Conservation (phyloP, 1,140 invertebrate species). For the Zaprionus inermis region DNA sequence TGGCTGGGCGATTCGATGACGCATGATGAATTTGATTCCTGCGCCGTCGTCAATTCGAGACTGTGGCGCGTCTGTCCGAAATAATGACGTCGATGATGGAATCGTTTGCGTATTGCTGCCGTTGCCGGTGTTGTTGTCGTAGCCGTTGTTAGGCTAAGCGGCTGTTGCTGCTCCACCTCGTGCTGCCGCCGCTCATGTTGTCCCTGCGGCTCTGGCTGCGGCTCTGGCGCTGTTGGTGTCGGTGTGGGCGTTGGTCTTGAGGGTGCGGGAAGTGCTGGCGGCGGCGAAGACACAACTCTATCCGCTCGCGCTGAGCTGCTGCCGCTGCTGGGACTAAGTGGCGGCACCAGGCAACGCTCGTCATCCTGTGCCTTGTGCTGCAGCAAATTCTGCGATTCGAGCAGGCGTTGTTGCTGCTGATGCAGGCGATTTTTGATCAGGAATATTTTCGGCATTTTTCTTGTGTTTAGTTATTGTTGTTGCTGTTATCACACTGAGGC, state of each 20-base stretch:
- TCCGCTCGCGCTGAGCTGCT: slow-evolving; percentile 4
- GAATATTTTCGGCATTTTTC: slow-evolving; percentile 96
- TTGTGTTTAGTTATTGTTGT: slow-evolving; percentile 29
- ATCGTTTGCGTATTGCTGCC: slow-evolving; percentile 63
- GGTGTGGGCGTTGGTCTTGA: slow-evolving; percentile 24
- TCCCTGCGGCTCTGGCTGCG: slow-evolving; percentile 81
- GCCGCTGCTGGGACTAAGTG: slow-evolving; percentile 72
- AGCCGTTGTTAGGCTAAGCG: slow-evolving; percentile 55
- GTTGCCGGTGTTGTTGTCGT: slow-evolving; percentile 5
- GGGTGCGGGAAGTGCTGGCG: slow-evolving; percentile 7
- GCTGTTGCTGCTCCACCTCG: slow-evolving; percentile 62
- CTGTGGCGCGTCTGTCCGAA: slow-evolving; percentile 74
- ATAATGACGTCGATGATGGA: slow-evolving; percentile 80
- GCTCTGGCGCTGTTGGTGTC: slow-evolving; percentile 47
- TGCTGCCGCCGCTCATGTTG: slow-evolving; percentile 35
- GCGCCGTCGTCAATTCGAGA: slow-evolving; percentile 39
- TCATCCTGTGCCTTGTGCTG: slow-evolving; percentile 85
- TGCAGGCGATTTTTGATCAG: slow-evolving; percentile 94
- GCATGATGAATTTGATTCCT: slow-evolving; percentile 20
- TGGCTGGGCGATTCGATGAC: slow-evolving; percentile 25
- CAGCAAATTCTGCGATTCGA: slow-evolving; percentile 90
- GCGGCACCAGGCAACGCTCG: slow-evolving; percentile 76
- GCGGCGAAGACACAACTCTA: slow-evolving; percentile 7
- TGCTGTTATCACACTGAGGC: slow-evolving; percentile 9
- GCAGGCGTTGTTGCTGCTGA: slow-evolving; percentile 92